Conservation (phyloP, 2,888 invertebrate genomes). For the Chironomus riparius region DNA sequence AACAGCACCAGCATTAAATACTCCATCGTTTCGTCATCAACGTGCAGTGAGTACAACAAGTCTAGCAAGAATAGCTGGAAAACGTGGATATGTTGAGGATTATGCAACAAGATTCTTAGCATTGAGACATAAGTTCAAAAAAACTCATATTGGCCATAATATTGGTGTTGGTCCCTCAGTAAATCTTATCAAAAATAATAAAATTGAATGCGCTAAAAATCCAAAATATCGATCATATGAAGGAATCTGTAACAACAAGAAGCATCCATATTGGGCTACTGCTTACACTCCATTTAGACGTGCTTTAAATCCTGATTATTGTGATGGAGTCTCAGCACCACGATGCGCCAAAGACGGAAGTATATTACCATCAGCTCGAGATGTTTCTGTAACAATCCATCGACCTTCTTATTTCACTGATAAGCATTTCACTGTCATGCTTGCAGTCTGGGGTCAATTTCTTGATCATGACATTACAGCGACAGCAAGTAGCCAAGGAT, state of each 20-base stretch:
- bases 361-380: conserved; percentile 61
- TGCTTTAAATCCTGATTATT: conserved; percentile 63
- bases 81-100: conserved; percentile 58
- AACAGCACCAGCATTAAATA: conserved; percentile 44
- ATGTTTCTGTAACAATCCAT: conserved; percentile 65
- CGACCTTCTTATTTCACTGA: conserved; percentile 64
- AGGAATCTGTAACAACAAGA: conserved; percentile 68
- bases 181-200: conserved; percentile 33
- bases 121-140: conserved; percentile 35
- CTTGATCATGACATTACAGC: conserved; percentile 74
- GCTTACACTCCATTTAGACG: conserved; percentile 63
- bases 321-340: conserved; percentile 62
- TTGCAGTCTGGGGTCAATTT: conserved; percentile 84
- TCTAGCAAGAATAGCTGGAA: conserved; percentile 52
- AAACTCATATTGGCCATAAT: conserved; percentile 33
- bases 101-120: conserved; percentile 55
- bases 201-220: conserved; percentile 40
- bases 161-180: conserved; percentile 40
- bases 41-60: conserved; percentile 55
- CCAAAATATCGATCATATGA: conserved; percentile 57
- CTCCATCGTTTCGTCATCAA: conserved; percentile 62
- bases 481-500: conserved; percentile 37
- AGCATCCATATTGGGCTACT: conserved; percentile 57
- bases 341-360: conserved; percentile 47
- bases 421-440: conserved; percentile 68